A percentile compares a stretch with the other conserved stretches of the same genome.
Evolutionary conservation across 2,888 invertebrate genomes (phyloP).

Genomic region (Cordylochernes scorpioides): DNA sequence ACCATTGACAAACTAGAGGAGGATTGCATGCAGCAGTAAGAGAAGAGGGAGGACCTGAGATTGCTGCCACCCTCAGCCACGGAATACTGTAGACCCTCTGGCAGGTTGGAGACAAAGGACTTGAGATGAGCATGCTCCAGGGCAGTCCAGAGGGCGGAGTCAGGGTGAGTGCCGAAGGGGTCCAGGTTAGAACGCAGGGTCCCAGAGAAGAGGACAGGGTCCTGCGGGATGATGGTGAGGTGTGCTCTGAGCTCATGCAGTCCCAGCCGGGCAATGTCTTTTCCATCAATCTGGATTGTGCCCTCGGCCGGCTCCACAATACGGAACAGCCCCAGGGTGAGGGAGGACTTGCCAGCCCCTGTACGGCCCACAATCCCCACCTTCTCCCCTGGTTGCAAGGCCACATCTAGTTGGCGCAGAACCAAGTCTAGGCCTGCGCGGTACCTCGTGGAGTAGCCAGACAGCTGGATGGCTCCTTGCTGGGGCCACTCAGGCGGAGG

Average conservation of each 20-base stretch:
- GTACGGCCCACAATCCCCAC: slow-evolving; percentile 24
- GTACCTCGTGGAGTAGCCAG: slow-evolving; percentile 56
- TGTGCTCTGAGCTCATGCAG: slow-evolving; percentile 21
- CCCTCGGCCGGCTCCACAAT: slow-evolving; percentile 20
- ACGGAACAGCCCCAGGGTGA: slow-evolving; percentile 20
- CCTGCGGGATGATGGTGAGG: slow-evolving; percentile 33
- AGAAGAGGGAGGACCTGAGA: slow-evolving; percentile 2
- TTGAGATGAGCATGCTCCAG: slow-evolving; percentile 29
- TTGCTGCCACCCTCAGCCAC: slow-evolving; percentile 28
- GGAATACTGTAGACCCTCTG: slow-evolving; percentile 20
- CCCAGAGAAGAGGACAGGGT: slow-evolving; percentile 81
- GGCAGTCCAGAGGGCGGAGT: slow-evolving; percentile 29
- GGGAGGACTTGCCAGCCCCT: slow-evolving; percentile 21
- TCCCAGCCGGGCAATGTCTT: slow-evolving; percentile 19
- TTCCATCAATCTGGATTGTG: slow-evolving; percentile 19
- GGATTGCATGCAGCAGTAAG: neutral
- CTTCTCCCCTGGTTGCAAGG: slow-evolving; percentile 56
- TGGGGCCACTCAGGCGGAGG: slow-evolving; percentile 47
- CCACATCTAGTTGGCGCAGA: slow-evolving; percentile 46
- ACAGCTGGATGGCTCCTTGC: slow-evolving; percentile 48
- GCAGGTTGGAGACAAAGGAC: slow-evolving; percentile 20
- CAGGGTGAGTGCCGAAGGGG: slow-evolving; percentile 38
- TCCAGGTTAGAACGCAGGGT: slow-evolving; percentile 69
- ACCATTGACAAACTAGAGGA: neutral
- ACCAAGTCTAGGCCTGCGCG: slow-evolving; percentile 61